These are phyloP conservation scores for Melikaiella ostensackeni DNA, from an alignment of 2,888 invertebrate genomes.

Conservation along the genomic window DNA sequence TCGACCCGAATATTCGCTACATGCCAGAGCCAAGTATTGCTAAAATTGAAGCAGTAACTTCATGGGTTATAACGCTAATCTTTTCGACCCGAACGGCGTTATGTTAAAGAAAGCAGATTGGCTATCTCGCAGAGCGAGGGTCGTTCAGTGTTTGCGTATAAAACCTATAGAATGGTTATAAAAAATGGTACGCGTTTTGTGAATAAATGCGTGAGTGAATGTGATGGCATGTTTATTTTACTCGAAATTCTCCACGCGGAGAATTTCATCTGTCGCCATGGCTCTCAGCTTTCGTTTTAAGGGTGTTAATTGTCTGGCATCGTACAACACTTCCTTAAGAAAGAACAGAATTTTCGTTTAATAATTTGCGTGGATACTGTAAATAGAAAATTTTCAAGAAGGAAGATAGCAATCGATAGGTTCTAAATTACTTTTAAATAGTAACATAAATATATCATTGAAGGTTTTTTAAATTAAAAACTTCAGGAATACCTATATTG, in stretches of 20 bases:
- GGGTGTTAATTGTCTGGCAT: conserved; percentile 48
- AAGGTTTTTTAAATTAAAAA: neutral
- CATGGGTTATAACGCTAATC: neutral
- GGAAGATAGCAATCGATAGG: neutral
- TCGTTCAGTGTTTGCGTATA: conserved; percentile 2
- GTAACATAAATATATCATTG: neutral
- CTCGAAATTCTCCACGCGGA: conserved; percentile 33
- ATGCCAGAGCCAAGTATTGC: conserved; percentile 15
- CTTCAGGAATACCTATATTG: conserved; percentile 1
- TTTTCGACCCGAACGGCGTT: neutral
- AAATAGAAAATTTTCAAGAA: neutral
- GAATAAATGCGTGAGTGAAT: conserved; percentile 16
- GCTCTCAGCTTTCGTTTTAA: conserved; percentile 39
- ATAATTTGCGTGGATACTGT: neutral
- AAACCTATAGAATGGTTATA: conserved; percentile 14
- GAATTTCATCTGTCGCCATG: conserved; percentile 37
- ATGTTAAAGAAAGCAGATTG: conserved; percentile 4
- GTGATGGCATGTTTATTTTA: conserved; percentile 38
- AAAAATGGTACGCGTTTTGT: conserved; percentile 12
- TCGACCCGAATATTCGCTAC: conserved; percentile 29
- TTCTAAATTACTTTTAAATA: neutral
- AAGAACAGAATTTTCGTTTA: neutral
- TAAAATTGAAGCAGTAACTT: conserved; percentile 8
- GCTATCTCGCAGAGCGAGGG: conserved; percentile 16
- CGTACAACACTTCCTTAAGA: neutral